Evolutionary conservation across 2,797 vertebrate species (phyloP).

Genomic region (Channallabes apus): DNA sequence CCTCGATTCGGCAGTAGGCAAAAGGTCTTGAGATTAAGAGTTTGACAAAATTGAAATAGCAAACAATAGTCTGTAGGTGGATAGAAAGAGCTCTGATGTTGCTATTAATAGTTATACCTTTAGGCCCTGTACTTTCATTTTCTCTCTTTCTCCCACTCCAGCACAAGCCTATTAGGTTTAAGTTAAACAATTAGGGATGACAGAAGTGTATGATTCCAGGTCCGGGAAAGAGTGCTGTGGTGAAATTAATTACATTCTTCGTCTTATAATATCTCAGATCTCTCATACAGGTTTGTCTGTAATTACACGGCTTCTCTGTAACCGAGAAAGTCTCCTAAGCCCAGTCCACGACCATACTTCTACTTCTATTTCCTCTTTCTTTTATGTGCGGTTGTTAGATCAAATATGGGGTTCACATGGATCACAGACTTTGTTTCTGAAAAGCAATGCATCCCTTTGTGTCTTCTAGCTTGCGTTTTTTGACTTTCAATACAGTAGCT

Average conservation of each 20-base stretch:
- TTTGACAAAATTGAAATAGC: constrained; percentile 35
- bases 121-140: not conserved
- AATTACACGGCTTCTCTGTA: constrained; percentile 50
- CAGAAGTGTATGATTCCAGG: constrained; percentile 46
- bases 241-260: constrained; percentile 61
- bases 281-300: constrained; percentile 32
- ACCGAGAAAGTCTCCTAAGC: constrained; percentile 38
- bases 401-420: not conserved
- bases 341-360: not conserved
- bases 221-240: constrained; percentile 40
- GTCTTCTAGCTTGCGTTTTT: not conserved
- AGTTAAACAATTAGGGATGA: constrained; percentile 53
- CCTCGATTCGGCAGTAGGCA: not conserved
- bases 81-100: not conserved
- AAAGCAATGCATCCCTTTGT: constrained; percentile 16
- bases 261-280: constrained; percentile 52
- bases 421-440: constrained; percentile 22
- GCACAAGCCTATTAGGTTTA: constrained; percentile 43
- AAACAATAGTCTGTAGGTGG: constrained; percentile 37
- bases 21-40: constrained; percentile 29
- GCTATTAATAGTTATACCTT: constrained; percentile 39
- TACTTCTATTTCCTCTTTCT: constrained; percentile 10
- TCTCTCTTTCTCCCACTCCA: constrained; percentile 17
- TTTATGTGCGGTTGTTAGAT: constrained; percentile 30
- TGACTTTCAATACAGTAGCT: not conserved